Percentiles rank a stretch among this genome's conserved stretches.
These are phyloP conservation scores for Heliocidaris erythrogramma DNA, from an alignment of 35 echinoderm and acorn worm species.

Conservation along the genomic window DNA sequence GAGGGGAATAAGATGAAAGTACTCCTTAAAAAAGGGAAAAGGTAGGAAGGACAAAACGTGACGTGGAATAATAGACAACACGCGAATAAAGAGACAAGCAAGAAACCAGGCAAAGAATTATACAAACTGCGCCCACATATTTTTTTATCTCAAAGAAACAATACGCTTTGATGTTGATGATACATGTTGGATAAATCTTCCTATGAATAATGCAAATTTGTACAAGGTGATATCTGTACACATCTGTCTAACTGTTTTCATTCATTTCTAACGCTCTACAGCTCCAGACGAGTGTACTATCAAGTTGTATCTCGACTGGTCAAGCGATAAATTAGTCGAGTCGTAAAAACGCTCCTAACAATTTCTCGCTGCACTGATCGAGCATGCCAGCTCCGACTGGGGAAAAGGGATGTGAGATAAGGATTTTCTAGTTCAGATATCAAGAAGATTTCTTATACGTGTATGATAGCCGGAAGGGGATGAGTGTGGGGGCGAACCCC, in stretches of 20 bases:
- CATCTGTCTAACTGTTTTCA: not conserved
- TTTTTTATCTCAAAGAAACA: not conserved
- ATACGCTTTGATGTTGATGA: not conserved
- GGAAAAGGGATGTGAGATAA: not conserved
- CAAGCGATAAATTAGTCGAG: not conserved
- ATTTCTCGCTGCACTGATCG: not conserved
- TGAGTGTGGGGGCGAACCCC: no score
- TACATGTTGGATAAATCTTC: not conserved
- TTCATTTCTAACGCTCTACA: not conserved
- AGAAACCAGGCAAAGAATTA: not conserved
- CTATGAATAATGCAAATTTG: constrained; percentile 2
- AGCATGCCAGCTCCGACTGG: not conserved
- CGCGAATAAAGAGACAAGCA: not conserved
- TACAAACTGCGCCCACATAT: not conserved
- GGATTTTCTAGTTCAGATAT: not conserved
- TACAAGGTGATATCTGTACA: not conserved
- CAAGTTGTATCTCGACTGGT: not conserved
- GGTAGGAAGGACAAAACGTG: no score
- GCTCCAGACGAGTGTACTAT: not conserved
- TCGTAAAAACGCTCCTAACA: not conserved
- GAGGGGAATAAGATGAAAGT: no score
- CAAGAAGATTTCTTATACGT: not conserved
- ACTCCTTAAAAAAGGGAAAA: no score
- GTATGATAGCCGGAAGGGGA: no score
- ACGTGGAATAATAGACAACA: not conserved